These are phyloP conservation scores for Caenorhabditis briggsae DNA, from an alignment of 1,140 invertebrate species.

Conservation along the genomic window DNA sequence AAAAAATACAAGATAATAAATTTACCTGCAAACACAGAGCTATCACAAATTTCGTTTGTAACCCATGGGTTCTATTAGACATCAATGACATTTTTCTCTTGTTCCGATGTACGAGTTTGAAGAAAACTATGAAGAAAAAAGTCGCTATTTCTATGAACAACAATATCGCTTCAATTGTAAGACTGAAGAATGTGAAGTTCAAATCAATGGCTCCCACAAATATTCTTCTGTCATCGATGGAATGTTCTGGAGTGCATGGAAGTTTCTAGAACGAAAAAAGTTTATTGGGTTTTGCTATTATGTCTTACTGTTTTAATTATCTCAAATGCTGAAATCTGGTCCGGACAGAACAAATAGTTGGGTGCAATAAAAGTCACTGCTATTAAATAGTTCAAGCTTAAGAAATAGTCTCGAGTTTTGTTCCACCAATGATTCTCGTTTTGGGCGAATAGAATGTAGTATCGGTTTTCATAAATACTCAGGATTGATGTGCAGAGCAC, in stretches of 20 bases:
- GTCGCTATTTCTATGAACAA: not conserved
- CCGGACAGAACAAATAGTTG: not conserved
- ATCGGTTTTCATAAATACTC: conserved; percentile 16
- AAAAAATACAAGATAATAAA: too few species aligned
- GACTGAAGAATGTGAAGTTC: not conserved
- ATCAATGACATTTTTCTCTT: not conserved
- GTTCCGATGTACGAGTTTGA: not conserved
- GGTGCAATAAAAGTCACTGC: not conserved
- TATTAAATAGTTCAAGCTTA: not conserved
- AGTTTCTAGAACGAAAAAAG: not conserved
- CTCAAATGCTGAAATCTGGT: not conserved
- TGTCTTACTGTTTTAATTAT: not conserved
- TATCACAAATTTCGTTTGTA: not conserved
- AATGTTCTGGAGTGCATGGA: not conserved
- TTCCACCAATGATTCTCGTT: not conserved
- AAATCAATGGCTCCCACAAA: not conserved
- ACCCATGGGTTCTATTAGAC: not conserved
- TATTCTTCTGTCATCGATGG: not conserved
- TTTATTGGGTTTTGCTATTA: too few species aligned
- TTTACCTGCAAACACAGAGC: not conserved
- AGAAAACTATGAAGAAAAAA: not conserved
- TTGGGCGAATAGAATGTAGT: not conserved
- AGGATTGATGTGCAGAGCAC: not conserved
- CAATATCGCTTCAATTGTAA: not conserved
- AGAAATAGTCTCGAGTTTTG: not conserved